These are phyloP conservation scores for Palaemon carinicauda DNA, from an alignment of 1,140 invertebrate species.

Conservation along the genomic window DNA sequence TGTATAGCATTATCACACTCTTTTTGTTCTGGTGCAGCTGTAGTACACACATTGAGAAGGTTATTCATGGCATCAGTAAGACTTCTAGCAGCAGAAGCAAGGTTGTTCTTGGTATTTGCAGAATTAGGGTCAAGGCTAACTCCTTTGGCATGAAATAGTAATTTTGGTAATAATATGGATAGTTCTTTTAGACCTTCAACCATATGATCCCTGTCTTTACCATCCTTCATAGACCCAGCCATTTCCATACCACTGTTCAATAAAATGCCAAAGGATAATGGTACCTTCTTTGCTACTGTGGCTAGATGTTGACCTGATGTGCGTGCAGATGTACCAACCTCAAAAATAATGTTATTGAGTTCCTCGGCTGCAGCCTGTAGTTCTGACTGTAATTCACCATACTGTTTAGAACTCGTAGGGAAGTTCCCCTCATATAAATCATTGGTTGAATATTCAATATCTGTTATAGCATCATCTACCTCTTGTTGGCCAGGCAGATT, in stretches of 20 bases:
- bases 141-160: slow-evolving; percentile 86
- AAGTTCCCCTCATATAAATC: slow-evolving; percentile 77
- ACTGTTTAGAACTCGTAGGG: slow-evolving; percentile 76
- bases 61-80: slow-evolving; percentile 94
- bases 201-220: slow-evolving; percentile 78
- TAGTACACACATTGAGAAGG: slow-evolving; percentile 83
- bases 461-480: slow-evolving; percentile 84
- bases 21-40: slow-evolving; percentile 87
- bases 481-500: slow-evolving; percentile 89
- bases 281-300: slow-evolving; percentile 77
- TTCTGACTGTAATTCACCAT: slow-evolving; percentile 85
- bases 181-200: slow-evolving; percentile 87
- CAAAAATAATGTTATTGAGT: slow-evolving; percentile 82
- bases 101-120: slow-evolving; percentile 88
- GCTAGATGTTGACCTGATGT: slow-evolving; percentile 76
- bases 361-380: slow-evolving; percentile 82
- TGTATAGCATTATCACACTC: slow-evolving; percentile 97
- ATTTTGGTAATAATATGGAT: slow-evolving; percentile 85
- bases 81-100: slow-evolving; percentile 81
- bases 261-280: slow-evolving; percentile 79
- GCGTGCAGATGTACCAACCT: slow-evolving; percentile 77
- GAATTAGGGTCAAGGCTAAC: slow-evolving; percentile 88
- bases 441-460: slow-evolving; percentile 80
- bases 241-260: slow-evolving; percentile 82
- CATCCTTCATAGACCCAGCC: slow-evolving; percentile 73